Base-by-base conservation (phyloP, 2,888 invertebrate genomes). In the Thumatha senex region DNA sequence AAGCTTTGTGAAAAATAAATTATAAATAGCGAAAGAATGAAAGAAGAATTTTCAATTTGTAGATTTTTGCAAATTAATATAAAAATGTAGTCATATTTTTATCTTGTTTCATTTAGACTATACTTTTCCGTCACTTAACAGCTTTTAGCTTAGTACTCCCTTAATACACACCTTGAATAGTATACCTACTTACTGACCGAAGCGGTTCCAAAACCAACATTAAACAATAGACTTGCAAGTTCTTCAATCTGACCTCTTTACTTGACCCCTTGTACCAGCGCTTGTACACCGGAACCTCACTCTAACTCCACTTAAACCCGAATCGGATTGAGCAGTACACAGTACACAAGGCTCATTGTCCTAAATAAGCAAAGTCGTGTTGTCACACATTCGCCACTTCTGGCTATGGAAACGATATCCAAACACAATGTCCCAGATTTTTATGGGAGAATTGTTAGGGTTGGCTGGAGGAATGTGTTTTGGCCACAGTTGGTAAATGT, bases 281-380 rank as follows among this genome's bases (percentile, higher is more conserved):
- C 18, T 2, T 24, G 18, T 24, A 24, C 31, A 33, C 35, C 45
- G 56, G 68, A 66, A 61, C 58, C 54, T 46, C 46, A 39, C 64
- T 57, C 56, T 62, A 55, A 55, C 50, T 54, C 41, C 33, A 44
- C 44, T 49, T 63, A 54, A 67, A 59, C 62, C 41, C 43, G 66
- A 72, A 64, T 67, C 62, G 63, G 75, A 72, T 76, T 74, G 74
- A 72, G 67, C 66, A 51, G 63, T 71, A 69, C 61, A 54, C 48
- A 55, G 49, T 43, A 24, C 24, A 10, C 24, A 39, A 13, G 48
- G 46, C 56, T 61, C 65, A 58, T 63, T 60, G 72, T 74, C 78
- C 78, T 78, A 78, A 76, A 71, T 64, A 78, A 78, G 74, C 78
- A 47, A 34, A 30, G 42, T 34, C 46, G 42, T 46, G 46, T 51